Evolutionary conservation across 1,140 invertebrate genomes (phyloP), one percentile per base, ranked within the genome.

Genomic region (Rhagoletis zephyria): DNA sequence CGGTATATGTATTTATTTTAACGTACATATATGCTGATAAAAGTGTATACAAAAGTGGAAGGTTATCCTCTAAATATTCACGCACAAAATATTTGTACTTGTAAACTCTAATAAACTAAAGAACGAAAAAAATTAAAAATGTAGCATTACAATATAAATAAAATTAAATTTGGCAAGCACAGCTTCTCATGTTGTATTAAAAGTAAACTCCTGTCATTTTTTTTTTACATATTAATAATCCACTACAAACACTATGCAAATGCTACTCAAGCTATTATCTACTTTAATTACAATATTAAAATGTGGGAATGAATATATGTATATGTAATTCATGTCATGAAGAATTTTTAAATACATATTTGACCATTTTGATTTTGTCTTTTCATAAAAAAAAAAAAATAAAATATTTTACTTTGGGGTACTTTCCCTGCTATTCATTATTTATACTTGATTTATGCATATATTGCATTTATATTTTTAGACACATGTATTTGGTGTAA

Each of bases 81-180:
- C 74, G 10, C 56, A 81, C 61, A 63, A 63, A 14, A 63, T 63
- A 1, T 14, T 56, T 56, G 74, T 56, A 56, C 74, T 45, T 48
- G 5, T 45, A 74, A 74, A 45, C 40, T 30, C 67, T 74, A 74
- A 74, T 74, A 16, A 74, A 74, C 30, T 77, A 77, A 81, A 81
- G 56, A 56, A 12, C 45, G 48, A 48, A 30, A 30, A 30, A 1
- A 30, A 30, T 30, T 30, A 30, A 30, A 30, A 30, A 30, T 30
- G 30, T 30, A 56, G 74, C 48, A 81, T 81, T 59, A 56, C 42
- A 77, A 63, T 51, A 16, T 81, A 56, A 81, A 81, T 81, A 81
- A 81, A 81, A 59, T 81, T 81, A 81, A 81, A 81, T 81, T 81
- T 81, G 48, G 74, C 74, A 81, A 81, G 74, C 74, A 81, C 74